Evolutionary conservation across 2,113 vertebrate species (phyloP).

Genomic region (Gallinago paraguaiae): DNA sequence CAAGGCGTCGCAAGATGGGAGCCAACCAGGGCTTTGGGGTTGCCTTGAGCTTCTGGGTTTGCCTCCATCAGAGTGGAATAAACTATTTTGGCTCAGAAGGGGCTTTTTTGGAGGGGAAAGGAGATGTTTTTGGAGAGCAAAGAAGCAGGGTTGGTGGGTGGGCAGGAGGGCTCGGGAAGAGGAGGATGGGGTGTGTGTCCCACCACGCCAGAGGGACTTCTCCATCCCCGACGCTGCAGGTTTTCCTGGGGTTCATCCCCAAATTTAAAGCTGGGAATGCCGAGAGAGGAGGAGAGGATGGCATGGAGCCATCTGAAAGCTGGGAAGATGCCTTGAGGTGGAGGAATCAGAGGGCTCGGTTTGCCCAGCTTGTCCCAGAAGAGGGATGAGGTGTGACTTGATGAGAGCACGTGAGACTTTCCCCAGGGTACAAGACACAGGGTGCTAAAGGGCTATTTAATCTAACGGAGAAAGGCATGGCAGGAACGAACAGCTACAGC

Average conservation of each 20-base stretch:
- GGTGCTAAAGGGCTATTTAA: not conserved
- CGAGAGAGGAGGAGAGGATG: not conserved
- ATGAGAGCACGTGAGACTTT: not conserved
- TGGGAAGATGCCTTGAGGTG: not conserved
- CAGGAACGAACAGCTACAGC: not conserved
- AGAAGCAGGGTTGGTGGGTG: no score
- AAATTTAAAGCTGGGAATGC: not conserved
- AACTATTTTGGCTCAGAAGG: rapidly evolving
- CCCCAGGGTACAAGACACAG: not conserved
- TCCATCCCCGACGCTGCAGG: rapidly evolving
- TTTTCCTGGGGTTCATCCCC: not conserved
- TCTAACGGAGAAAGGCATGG: not conserved
- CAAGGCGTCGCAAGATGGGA: not conserved
- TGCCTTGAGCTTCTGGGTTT: not conserved
- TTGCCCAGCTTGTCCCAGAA: not conserved
- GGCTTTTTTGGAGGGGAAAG: not conserved
- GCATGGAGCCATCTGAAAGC: not conserved
- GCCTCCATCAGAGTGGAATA: not conserved
- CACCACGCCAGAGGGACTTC: rapidly evolving
- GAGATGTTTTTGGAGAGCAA: not conserved
- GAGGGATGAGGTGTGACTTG: not conserved
- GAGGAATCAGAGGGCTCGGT: not conserved
- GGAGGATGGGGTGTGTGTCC: rapidly evolving
- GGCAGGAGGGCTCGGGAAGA: rapidly evolving
- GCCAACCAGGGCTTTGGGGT: rapidly evolving